A percentile compares a stretch with the other conserved stretches of the same genome.
These are phyloP conservation scores for Ceratina australensis DNA, from an alignment of 1,140 invertebrate species.

Conservation along the genomic window DNA sequence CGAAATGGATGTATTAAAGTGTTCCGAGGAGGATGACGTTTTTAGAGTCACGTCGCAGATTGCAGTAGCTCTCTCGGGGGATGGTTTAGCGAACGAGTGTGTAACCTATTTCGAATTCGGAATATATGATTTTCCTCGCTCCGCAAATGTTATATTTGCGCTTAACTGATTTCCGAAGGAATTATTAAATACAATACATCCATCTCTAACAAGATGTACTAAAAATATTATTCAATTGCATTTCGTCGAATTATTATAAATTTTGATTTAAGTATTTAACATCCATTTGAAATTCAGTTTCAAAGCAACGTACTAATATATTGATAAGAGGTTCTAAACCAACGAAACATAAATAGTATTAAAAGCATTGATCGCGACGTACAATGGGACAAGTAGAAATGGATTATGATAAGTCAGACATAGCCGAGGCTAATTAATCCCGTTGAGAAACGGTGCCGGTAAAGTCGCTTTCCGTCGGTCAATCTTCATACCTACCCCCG, in stretches of 20 bases:
- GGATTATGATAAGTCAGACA: not conserved
- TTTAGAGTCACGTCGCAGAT: slow-evolving; percentile 46
- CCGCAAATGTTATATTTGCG: too few relatives aligned
- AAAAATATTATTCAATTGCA: too few relatives aligned
- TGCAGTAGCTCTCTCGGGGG: slow-evolving; percentile 25
- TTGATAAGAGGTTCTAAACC: too few relatives aligned
- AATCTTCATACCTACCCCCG: slow-evolving; percentile 24
- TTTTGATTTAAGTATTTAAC: too few relatives aligned
- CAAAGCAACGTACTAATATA: too few relatives aligned
- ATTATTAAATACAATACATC: too few relatives aligned
- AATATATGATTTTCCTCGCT: not conserved
- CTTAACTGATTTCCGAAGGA: too few relatives aligned
- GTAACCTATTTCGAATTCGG: slow-evolving; percentile 35
- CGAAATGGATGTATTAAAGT: slow-evolving; percentile 37
- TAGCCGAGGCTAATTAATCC: slow-evolving; percentile 9
- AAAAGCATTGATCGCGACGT: not conserved
- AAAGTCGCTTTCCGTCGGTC: slow-evolving; percentile 57
- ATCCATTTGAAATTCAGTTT: too few relatives aligned
- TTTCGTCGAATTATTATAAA: too few relatives aligned
- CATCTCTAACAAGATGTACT: too few relatives aligned
- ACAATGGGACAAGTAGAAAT: slow-evolving; percentile 6
- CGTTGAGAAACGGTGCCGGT: slow-evolving; percentile 45
- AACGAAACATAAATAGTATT: not conserved
- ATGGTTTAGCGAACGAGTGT: slow-evolving; percentile 36
- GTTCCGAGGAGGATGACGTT: slow-evolving; percentile 5